Evolutionary conservation across 1,140 invertebrate species (phyloP).

Genomic region (Orius insidiosus): DNA sequence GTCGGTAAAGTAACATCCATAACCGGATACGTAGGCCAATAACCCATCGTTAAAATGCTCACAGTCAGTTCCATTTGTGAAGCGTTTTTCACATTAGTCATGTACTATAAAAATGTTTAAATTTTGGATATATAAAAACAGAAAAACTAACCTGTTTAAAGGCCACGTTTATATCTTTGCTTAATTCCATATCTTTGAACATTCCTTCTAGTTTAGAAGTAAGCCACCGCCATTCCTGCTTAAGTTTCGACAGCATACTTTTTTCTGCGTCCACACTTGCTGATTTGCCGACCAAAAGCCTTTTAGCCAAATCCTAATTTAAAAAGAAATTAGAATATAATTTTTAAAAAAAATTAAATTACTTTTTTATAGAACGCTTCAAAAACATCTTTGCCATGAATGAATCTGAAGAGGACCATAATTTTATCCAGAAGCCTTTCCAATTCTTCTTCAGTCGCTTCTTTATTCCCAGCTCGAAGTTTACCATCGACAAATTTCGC

Average conservation of each 20-base stretch:
- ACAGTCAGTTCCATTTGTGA: conserved; percentile 76
- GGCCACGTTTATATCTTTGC: conserved; percentile 89
- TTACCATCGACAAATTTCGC: conserved; percentile 98
- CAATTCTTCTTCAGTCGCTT: conserved; percentile 93
- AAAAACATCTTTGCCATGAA: conserved; percentile 98
- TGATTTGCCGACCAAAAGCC: conserved; percentile 90
- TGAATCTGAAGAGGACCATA: conserved; percentile 97
- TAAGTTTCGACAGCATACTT: conserved; percentile 95
- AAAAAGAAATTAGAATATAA: conserved; percentile 4
- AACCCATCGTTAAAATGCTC: conserved; percentile 94
- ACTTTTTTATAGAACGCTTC: conserved; percentile 98
- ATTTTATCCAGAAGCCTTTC: conserved; percentile 94
- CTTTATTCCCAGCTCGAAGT: conserved; percentile 90
- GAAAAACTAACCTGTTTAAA: conserved; percentile 62
- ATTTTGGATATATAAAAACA: conserved; percentile 2
- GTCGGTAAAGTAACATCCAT: conserved; percentile 82
- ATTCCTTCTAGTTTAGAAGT: conserved; percentile 96
- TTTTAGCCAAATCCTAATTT: conserved; percentile 88
- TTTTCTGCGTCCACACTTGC: conserved; percentile 98
- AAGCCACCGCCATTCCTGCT: conserved; percentile 98
- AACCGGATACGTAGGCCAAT: conserved; percentile 90
- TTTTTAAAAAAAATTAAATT: conserved; percentile 7
- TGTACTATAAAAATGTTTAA: conserved; percentile 27
- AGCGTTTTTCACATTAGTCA: conserved; percentile 39
- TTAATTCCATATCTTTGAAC: conserved; percentile 99